These are phyloP conservation scores for Monodelphis domestica DNA, from an alignment of 2,797 vertebrate species.

Conservation along the genomic window DNA sequence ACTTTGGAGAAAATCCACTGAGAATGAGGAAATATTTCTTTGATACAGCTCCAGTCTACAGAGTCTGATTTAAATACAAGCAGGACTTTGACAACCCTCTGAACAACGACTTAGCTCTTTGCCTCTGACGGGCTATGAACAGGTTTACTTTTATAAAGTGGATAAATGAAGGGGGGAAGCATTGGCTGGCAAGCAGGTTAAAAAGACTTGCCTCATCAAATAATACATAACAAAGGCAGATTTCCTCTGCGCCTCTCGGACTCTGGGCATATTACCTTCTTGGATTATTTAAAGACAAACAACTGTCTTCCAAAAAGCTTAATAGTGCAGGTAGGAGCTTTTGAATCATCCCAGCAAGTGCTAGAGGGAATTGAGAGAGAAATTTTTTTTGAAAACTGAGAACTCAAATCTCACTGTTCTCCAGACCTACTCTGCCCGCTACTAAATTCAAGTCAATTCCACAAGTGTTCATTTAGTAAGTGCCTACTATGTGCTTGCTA, in stretches of 20 bases:
- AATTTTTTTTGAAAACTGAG: not conserved
- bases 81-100: not conserved
- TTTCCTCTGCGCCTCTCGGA: not conserved
- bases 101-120: not conserved
- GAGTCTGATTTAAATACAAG: not conserved
- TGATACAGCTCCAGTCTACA: not conserved
- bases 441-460: not conserved
- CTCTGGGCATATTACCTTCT: not conserved
- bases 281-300: not conserved
- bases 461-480: not conserved
- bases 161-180: not conserved
- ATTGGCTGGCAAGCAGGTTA: not conserved
- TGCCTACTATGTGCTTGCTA: not conserved
- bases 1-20: not conserved
- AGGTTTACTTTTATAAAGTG: not conserved
- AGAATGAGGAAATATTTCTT: slow-evolving; percentile 2
- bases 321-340: not conserved
- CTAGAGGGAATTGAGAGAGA: not conserved
- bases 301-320: not conserved
- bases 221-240: not conserved
- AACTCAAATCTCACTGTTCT: not conserved
- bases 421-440: not conserved
- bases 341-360: not conserved
- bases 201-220: not conserved
- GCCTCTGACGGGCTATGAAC: not conserved